Conservation (phyloP, 2,888 invertebrate genomes). For the Parapristionchus giblindavisi region DNA sequence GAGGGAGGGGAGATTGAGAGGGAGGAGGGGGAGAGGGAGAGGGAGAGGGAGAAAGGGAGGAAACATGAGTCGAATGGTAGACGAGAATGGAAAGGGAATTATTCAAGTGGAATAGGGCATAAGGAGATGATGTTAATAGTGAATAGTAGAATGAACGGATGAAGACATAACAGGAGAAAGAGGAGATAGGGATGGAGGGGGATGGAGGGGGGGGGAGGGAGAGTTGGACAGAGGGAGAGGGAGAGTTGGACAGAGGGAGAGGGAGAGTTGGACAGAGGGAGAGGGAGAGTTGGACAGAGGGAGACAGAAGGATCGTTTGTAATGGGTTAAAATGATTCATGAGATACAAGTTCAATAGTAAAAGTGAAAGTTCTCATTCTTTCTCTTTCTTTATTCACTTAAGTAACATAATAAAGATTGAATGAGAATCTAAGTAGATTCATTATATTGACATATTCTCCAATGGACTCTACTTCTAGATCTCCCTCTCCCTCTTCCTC, state of each 20-base stretch:
- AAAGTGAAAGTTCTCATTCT: too few species aligned
- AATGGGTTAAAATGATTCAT: too few species aligned
- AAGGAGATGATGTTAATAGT: neutral
- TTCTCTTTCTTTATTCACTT: too few species aligned
- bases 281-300: neutral
- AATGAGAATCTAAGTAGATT: too few species aligned
- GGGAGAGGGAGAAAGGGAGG: too few species aligned
- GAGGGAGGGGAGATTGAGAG: neutral
- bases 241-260: neutral
- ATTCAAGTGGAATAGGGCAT: neutral
- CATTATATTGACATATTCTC: too few species aligned
- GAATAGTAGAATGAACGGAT: too few species aligned
- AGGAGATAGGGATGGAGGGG: neutral
- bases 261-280: neutral
- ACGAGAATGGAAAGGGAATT: constrained; percentile 15
- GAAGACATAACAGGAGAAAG: too few species aligned
- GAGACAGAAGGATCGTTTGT: constrained; percentile 18
- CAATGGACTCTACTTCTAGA: too few species aligned
- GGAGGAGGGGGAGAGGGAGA: neutral
- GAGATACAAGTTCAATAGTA: too few species aligned
- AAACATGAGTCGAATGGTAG: constrained; percentile 8
- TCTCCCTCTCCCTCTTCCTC: too few species aligned
- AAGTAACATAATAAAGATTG: too few species aligned
- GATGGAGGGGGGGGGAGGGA: neutral
- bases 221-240: neutral